Evolutionary conservation across 2,797 vertebrate species (phyloP).

Genomic region (Melanotaenia pygmaea): DNA sequence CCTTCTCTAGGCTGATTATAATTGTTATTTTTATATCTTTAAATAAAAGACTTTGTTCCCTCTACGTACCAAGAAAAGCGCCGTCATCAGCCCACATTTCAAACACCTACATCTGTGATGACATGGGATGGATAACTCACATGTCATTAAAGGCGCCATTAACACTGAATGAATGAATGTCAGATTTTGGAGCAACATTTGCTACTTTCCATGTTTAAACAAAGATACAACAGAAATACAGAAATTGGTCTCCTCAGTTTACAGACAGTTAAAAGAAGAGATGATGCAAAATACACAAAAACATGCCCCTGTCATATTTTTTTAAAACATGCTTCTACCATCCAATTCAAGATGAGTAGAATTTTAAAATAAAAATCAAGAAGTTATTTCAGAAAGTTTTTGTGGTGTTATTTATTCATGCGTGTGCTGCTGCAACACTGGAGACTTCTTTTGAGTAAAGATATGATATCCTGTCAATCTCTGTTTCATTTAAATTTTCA

Average conservation of each 20-base stretch:
- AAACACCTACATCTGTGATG: constrained; percentile 12
- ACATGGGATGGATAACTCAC: neutral
- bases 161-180: neutral
- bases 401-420: neutral
- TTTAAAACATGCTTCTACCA: neutral
- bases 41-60: neutral
- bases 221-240: neutral
- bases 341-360: neutral
- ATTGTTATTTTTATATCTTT: neutral
- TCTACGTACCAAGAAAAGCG: neutral
- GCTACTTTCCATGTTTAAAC: constrained; percentile 3
- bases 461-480: too few relatives aligned
- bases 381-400: neutral
- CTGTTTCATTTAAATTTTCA: too few relatives aligned
- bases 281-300: neutral
- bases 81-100: neutral
- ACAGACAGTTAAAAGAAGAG: neutral
- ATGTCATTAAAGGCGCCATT: neutral
- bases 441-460: too few relatives aligned
- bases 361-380: neutral
- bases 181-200: constrained; percentile 3
- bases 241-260: neutral
- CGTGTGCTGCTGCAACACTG: neutral
- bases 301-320: neutral
- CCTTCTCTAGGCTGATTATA: neutral